Conservation (phyloP, 2,113 vertebrate species). For the Notarius quadriscutis region DNA sequence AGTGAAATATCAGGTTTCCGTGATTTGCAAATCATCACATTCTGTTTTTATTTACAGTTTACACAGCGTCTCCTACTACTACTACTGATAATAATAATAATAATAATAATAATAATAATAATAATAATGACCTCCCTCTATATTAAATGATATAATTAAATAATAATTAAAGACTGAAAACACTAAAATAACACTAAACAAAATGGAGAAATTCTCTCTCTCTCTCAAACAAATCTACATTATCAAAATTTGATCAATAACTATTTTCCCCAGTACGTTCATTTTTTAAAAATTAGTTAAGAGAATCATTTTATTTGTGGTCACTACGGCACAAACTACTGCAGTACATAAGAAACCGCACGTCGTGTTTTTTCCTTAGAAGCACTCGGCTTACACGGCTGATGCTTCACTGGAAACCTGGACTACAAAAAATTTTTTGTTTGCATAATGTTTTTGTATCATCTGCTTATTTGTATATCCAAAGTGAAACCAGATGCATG, state of each 20-base stretch:
- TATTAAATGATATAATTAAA: too few relatives aligned
- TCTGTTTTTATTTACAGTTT: too few relatives aligned
- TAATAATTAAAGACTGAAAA: not conserved
- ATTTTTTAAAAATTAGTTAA: too few relatives aligned
- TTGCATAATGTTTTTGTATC: not conserved
- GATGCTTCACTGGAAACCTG: not conserved
- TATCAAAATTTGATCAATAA: too few relatives aligned
- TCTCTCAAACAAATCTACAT: not conserved
- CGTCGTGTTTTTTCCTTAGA: not conserved
- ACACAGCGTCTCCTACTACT: too few relatives aligned
- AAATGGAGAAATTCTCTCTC: not conserved
- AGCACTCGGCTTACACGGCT: not conserved
- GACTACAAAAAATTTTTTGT: not conserved
- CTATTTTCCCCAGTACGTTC: too few relatives aligned
- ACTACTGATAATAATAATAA: too few relatives aligned
- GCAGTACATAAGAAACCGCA: not conserved
- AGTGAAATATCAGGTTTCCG: too few relatives aligned
- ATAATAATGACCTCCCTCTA: too few relatives aligned
- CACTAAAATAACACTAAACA: not conserved
- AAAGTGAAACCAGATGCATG: not conserved
- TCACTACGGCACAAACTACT: not conserved
- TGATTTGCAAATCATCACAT: too few relatives aligned
- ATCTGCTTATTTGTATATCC: not conserved
- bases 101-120: too few relatives aligned
- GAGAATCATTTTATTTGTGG: too few relatives aligned